Evolutionary conservation across 2,113 vertebrate species (phyloP).

Genomic region (Oxygymnocypris stewartii): DNA sequence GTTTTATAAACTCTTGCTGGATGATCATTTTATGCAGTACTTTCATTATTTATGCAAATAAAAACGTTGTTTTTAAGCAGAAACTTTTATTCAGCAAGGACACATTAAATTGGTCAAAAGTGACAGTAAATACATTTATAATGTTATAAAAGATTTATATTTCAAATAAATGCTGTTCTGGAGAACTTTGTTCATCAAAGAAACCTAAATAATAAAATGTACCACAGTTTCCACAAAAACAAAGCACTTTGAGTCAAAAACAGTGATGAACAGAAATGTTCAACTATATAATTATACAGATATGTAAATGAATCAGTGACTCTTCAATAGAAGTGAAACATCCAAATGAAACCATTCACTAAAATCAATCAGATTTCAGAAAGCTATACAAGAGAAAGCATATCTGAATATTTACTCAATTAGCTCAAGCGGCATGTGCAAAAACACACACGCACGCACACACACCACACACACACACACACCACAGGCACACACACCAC

Average conservation of each 20-base stretch:
- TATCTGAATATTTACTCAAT: neutral
- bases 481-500: too few species aligned
- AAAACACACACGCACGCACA: too few species aligned
- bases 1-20: neutral
- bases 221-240: neutral
- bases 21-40: neutral
- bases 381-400: neutral
- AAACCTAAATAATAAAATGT: too few species aligned
- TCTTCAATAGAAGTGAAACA: too few species aligned
- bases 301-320: too few species aligned
- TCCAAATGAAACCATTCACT: too few species aligned
- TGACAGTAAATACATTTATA: neutral
- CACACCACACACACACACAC: too few species aligned
- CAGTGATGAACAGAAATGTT: too few species aligned
- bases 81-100: neutral
- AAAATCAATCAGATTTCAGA: neutral
- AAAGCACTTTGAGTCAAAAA: too few species aligned
- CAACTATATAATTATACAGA: too few species aligned
- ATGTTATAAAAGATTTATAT: neutral
- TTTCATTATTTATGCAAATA: neutral
- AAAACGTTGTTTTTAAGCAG: neutral
- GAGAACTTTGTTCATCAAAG: neutral
- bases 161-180: neutral
- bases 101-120: neutral
- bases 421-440: too few species aligned